Evolutionary conservation across 2,888 invertebrate species (phyloP).

Genomic region (Meghimatium bilineatum): DNA sequence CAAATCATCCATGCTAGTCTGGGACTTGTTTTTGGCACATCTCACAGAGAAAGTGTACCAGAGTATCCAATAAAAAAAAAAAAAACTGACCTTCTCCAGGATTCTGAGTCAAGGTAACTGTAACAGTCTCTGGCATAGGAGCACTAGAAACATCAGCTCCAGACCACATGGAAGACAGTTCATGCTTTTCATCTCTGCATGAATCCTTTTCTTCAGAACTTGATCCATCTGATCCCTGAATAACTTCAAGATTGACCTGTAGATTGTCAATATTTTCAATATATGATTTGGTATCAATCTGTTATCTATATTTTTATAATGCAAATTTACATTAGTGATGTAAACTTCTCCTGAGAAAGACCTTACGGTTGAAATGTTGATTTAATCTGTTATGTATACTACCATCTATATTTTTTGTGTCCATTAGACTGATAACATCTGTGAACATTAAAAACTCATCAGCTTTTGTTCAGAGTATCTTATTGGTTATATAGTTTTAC

Average conservation of each 20-base stretch:
- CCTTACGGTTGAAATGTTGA: too few species aligned
- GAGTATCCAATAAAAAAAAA: not conserved
- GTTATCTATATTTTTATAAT: not conserved
- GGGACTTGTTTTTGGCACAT: too few species aligned
- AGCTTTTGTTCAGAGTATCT: too few species aligned
- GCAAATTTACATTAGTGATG: too few species aligned
- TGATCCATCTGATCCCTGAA: conserved; percentile 18
- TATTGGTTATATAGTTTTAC: too few species aligned
- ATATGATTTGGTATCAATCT: not conserved
- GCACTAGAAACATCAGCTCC: conserved; percentile 29
- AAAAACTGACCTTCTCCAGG: conserved; percentile 69
- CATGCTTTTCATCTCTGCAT: conserved; percentile 31
- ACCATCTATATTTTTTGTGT: too few species aligned
- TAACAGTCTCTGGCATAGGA: conserved; percentile 75
- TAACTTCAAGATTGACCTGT: conserved; percentile 29
- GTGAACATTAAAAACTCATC: too few species aligned
- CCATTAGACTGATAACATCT: too few species aligned
- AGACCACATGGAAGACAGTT: conserved; percentile 46
- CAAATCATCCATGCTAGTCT: too few species aligned
- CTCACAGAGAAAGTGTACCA: too few species aligned
- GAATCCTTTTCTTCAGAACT: conserved; percentile 33
- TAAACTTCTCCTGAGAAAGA: too few species aligned
- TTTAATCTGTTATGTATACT: too few species aligned
- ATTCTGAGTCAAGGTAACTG: conserved; percentile 74
- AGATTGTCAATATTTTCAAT: not conserved